phyloP scores from a whole-genome alignment of 23 tunicate genomes.

The Ciona savignyi region DNA sequence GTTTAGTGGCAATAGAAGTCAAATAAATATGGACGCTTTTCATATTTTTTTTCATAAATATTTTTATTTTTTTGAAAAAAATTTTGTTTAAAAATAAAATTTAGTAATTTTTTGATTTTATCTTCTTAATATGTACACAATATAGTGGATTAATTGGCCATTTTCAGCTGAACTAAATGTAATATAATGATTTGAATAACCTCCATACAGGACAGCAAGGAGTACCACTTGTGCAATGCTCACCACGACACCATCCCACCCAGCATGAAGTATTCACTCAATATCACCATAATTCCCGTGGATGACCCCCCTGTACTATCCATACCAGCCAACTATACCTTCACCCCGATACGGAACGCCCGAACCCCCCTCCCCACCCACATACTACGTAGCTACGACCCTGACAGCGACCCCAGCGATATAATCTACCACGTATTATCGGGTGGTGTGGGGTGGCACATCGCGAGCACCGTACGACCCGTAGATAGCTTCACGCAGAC shows the following conservation, averaged over 20 bases:
- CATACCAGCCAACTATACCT: conserved; percentile 39
- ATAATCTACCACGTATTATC: conserved; percentile 55
- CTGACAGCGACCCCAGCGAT: conserved; percentile 38
- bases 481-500: conserved; percentile 36
- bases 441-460: conserved; percentile 25
- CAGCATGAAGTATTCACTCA: neutral
- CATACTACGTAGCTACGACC: conserved; percentile 36
- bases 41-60: no score
- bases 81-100: no score
- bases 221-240: conserved; percentile 6
- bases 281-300: conserved; percentile 32
- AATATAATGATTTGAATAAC: neutral
- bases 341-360: conserved; percentile 42
- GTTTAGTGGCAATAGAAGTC: no score
- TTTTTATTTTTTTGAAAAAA: no score
- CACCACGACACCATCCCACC: neutral
- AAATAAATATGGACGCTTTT: no score
- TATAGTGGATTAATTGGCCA: no score
- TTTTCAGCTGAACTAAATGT: no score
- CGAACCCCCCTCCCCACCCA: conserved; percentile 44
- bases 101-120: no score
- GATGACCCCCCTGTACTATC: conserved; percentile 48
- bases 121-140: no score
- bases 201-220: conserved; percentile 12
- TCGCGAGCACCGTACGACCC: conserved; percentile 45